phyloP scores from a whole-genome alignment of 2,113 vertebrate species.

The Dissostichus mawsoni region DNA sequence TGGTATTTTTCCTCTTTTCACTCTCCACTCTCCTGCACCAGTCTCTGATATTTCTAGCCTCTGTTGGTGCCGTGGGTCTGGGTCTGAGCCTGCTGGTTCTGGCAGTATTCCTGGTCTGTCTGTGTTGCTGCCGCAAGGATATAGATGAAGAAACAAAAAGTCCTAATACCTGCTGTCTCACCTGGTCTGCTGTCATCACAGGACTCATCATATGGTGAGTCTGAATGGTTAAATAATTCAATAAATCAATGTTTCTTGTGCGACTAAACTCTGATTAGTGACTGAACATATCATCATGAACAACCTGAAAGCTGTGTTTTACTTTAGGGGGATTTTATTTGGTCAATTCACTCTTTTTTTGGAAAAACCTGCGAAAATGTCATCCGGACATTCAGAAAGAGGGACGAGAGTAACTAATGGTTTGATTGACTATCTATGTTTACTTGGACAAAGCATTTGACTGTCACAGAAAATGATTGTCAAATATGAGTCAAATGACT shows the following conservation, averaged over 20 bases:
- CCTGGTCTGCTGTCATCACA: constrained; percentile 88
- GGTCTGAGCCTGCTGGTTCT: constrained; percentile 90
- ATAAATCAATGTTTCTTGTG: not conserved
- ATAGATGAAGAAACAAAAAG: constrained; percentile 85
- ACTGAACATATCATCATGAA: not conserved
- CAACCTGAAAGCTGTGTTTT: not conserved
- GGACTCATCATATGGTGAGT: constrained; percentile 95
- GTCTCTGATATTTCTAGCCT: constrained; percentile 90
- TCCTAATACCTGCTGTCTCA: constrained; percentile 87
- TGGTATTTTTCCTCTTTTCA: constrained; percentile 6
- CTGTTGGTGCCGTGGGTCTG: constrained; percentile 87
- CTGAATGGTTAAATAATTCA: not conserved
- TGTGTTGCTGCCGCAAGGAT: constrained; percentile 86
- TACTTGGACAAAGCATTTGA: not conserved
- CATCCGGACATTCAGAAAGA: not conserved
- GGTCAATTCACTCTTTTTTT: not conserved
- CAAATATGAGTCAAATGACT: constrained; percentile 10
- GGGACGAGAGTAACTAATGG: not conserved
- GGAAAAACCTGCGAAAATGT: not conserved
- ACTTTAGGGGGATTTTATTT: not conserved
- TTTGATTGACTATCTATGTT: not conserved
- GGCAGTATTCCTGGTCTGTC: constrained; percentile 85
- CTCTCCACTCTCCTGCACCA: constrained; percentile 56
- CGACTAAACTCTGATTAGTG: not conserved
- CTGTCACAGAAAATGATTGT: not conserved